Conservation (phyloP, 2,113 vertebrate genomes). For the Gymnocephalus cernua region DNA sequence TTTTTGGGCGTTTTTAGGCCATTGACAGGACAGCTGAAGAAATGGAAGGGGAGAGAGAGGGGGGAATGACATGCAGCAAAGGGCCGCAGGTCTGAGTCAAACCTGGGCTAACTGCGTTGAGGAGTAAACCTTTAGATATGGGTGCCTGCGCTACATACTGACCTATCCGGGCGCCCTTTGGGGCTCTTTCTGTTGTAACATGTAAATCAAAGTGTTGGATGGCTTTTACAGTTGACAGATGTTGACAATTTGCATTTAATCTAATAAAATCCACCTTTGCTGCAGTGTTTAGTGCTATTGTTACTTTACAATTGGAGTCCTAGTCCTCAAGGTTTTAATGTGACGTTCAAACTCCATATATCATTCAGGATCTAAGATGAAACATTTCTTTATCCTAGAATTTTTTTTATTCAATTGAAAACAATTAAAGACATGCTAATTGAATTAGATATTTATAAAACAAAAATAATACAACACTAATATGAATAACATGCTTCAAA, state of each 20-base stretch:
- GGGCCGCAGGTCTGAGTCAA: no score
- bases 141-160: no score
- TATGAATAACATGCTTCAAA: slow-evolving; percentile 34
- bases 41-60: no score
- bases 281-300: slow-evolving; percentile 6
- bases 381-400: not conserved
- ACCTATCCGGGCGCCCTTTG: not conserved
- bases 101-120: no score
- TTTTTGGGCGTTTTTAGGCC: no score
- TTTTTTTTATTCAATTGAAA: slow-evolving; percentile 6
- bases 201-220: slow-evolving; percentile 42
- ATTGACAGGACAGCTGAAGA: no score
- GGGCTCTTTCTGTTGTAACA: slow-evolving; percentile 39
- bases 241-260: slow-evolving; percentile 41
- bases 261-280: slow-evolving; percentile 30
- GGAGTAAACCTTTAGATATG: no score
- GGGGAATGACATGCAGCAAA: no score
- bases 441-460: slow-evolving; percentile 33
- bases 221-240: slow-evolving; percentile 36
- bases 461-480: not conserved
- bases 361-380: not conserved
- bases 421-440: slow-evolving; percentile 9
- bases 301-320: not conserved
- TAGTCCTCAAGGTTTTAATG: slow-evolving; percentile 22
- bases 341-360: not conserved